Percentiles rank a stretch among this genome's conserved stretches.
Conservation (phyloP, 2,113 vertebrate genomes). For the Ptilorrhoa leucosticta region DNA sequence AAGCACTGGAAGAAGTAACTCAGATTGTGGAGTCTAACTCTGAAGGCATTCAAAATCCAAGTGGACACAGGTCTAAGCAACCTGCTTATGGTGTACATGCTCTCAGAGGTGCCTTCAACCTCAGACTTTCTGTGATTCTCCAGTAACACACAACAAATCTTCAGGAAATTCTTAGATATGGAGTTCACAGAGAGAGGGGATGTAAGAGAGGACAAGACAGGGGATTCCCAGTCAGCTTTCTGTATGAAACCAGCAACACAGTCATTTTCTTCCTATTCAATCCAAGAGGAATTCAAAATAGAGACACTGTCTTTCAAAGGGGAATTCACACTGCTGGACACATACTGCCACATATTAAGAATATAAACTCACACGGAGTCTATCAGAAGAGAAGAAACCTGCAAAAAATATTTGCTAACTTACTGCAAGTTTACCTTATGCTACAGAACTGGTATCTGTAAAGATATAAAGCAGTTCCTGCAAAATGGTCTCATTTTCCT, state of each 20-base stretch:
- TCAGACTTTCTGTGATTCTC: neutral
- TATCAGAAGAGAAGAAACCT: neutral
- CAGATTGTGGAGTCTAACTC: neutral
- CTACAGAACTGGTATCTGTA: neutral
- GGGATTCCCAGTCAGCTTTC: neutral
- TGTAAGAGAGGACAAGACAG: neutral
- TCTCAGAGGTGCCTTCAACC: neutral
- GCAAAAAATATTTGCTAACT: neutral
- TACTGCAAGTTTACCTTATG: neutral
- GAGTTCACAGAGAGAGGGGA: neutral
- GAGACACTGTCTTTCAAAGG: neutral
- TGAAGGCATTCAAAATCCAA: neutral
- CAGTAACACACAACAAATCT: neutral
- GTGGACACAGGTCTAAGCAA: neutral
- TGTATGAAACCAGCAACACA: neutral
- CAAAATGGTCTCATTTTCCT: neutral
- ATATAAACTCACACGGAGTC: neutral
- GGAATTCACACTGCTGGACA: neutral
- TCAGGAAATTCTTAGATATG: neutral
- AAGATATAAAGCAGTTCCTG: neutral
- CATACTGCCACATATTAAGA: neutral
- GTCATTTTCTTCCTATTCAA: neutral
- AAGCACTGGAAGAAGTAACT: neutral
- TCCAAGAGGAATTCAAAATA: neutral
- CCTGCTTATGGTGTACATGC: neutral